These are phyloP conservation scores for Lasioglossum villosulum DNA, from an alignment of 2,888 invertebrate genomes.

Conservation along the genomic window DNA sequence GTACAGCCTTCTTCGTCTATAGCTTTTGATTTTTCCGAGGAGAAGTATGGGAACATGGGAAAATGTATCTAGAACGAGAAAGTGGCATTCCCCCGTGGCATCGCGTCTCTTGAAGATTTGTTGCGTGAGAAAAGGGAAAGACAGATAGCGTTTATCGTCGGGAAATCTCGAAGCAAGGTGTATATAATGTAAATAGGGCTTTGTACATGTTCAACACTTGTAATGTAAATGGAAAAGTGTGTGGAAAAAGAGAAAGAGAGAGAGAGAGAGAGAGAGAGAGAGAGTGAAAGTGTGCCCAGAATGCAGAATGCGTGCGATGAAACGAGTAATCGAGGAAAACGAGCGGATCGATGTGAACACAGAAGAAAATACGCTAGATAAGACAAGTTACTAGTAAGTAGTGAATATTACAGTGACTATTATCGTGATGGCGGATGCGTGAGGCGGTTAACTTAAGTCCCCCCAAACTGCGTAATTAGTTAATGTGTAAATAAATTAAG, in stretches of 20 bases:
- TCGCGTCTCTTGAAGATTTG: constrained; percentile 62
- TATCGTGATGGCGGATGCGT: constrained; percentile 75
- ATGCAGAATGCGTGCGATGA: constrained; percentile 22
- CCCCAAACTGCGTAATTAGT: constrained; percentile 75
- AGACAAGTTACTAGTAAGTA: constrained; percentile 78
- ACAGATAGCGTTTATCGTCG: constrained; percentile 65
- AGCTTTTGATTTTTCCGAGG: neutral
- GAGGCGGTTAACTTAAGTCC: constrained; percentile 78
- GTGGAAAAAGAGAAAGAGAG: constrained; percentile 31
- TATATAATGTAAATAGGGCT: constrained; percentile 86
- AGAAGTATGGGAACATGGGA: neutral
- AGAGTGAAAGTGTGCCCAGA: constrained; percentile 35
- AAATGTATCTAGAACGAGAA: neutral
- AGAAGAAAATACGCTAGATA: constrained; percentile 71
- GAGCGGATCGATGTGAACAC: constrained; percentile 76
- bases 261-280: constrained; percentile 38
- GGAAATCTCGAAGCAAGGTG: constrained; percentile 74
- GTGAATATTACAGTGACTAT: constrained; percentile 76
- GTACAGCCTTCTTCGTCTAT: neutral
- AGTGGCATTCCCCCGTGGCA: constrained; percentile 44
- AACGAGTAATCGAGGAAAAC: constrained; percentile 62
- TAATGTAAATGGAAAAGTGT: constrained; percentile 78
- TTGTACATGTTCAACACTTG: constrained; percentile 86
- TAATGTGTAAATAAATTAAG: constrained; percentile 83
- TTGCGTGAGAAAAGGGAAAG: constrained; percentile 61